Percentiles rank a stretch among this genome's conserved stretches.
Evolutionary conservation across 2,113 vertebrate genomes (phyloP).

Genomic region (Sorex araneus): DNA sequence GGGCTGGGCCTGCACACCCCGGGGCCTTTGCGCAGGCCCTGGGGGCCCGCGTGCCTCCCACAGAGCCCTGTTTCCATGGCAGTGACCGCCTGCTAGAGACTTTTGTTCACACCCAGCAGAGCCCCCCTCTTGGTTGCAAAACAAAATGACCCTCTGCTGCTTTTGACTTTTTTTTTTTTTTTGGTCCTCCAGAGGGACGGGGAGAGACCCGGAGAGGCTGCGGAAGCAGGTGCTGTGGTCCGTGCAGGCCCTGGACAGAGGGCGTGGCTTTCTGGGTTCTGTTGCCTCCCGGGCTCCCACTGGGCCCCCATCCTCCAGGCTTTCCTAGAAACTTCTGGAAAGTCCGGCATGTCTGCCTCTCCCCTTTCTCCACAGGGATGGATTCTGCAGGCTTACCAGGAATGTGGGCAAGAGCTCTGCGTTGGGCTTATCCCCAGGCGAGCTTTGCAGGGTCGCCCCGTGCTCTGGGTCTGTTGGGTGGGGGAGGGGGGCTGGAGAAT

Average conservation of each 20-base stretch:
- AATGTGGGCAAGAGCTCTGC: too few relatives aligned
- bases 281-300: background rate
- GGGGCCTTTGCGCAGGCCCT: slow-evolving; percentile 21
- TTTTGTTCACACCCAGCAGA: slow-evolving; percentile 75
- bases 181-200: background rate
- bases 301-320: background rate
- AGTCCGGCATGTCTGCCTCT: too few relatives aligned
- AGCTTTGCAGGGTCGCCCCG: accelerated
- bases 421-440: background rate
- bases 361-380: background rate
- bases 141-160: slow-evolving; percentile 52
- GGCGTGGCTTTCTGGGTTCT: background rate
- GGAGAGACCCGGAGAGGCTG: slow-evolving; percentile 17
- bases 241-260: background rate
- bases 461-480: background rate
- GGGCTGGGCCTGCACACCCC: background rate
- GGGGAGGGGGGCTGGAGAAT: too few relatives aligned
- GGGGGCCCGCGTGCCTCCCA: slow-evolving; percentile 65
- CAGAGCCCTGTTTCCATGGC: slow-evolving; percentile 78
- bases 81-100: slow-evolving; percentile 75
- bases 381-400: background rate
- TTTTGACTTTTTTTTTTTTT: background rate
- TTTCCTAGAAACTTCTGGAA: too few relatives aligned
- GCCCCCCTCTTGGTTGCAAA: slow-evolving; percentile 67
- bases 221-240: background rate